Evolutionary conservation across 1,140 invertebrate species (phyloP).

Genomic region (Triops longicaudatus): DNA sequence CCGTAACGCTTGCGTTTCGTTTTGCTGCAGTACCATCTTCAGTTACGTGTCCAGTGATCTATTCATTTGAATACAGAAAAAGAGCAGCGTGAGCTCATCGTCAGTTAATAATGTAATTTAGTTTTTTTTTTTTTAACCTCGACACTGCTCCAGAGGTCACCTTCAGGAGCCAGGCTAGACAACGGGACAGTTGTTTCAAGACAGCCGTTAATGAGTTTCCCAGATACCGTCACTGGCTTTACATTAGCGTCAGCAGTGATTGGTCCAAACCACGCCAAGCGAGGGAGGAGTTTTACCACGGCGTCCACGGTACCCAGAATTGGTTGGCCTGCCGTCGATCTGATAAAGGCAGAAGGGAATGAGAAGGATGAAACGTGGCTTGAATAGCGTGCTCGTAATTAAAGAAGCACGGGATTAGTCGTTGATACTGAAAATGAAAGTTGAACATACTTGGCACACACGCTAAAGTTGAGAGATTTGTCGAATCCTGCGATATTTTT

Average conservation of each 20-base stretch:
- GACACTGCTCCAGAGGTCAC: background rate
- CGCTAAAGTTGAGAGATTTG: background rate
- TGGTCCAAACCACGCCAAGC: background rate
- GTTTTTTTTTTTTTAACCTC: background rate
- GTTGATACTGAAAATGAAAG: background rate
- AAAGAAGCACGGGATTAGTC: background rate
- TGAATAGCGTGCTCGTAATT: background rate
- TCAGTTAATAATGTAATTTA: background rate
- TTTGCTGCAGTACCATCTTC: constrained; percentile 53
- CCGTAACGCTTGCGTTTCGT: constrained; percentile 46
- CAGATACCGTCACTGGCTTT: background rate
- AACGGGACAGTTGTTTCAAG: background rate
- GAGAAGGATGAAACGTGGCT: too few species aligned
- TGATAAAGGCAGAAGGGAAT: background rate
- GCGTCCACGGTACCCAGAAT: constrained; percentile 27
- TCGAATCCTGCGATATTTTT: constrained; percentile 48
- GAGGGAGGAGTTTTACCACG: constrained; percentile 11
- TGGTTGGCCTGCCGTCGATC: constrained; percentile 35
- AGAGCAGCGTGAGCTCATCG: background rate
- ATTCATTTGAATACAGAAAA: background rate
- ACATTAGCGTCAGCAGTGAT: background rate
- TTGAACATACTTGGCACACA: background rate
- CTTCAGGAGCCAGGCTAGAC: background rate
- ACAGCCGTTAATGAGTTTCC: background rate
- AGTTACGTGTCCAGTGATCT: constrained; percentile 39